phyloP scores from a whole-genome alignment of 2,888 invertebrate species.

The Scotopteryx bipunctaria region DNA sequence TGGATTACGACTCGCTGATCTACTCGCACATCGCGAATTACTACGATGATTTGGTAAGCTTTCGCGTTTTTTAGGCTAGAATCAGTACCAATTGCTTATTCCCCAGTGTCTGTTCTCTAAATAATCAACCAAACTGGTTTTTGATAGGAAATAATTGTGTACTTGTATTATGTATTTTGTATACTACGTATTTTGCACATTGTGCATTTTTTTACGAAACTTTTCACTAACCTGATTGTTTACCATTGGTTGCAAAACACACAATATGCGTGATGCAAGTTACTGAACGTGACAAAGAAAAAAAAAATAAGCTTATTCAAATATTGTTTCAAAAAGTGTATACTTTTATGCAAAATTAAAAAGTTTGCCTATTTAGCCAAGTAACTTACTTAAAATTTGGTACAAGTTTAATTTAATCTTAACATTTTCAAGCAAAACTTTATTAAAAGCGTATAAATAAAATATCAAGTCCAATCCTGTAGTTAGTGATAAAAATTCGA shows the following conservation, averaged over 20 bases:
- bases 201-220: too few species aligned
- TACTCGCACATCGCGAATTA: constrained; percentile 85
- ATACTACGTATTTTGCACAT: too few species aligned
- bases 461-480: constrained; percentile 21
- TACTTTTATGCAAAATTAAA: constrained; percentile 1
- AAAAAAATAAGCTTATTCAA: not conserved
- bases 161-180: too few species aligned
- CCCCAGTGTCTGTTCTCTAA: too few species aligned
- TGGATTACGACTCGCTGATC: constrained; percentile 87
- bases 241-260: not conserved
- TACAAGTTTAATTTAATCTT: constrained; percentile 20
- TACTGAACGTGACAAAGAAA: not conserved
- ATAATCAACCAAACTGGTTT: too few species aligned
- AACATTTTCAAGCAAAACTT: constrained; percentile 22
- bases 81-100: not conserved
- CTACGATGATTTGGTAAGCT: constrained; percentile 83
- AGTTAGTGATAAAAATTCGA: constrained; percentile 37
- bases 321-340: not conserved
- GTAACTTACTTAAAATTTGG: constrained; percentile 17
- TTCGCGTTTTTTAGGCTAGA: constrained; percentile 1
- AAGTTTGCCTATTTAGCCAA: constrained; percentile 13
- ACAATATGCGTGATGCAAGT: too few species aligned
- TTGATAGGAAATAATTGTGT: too few species aligned
- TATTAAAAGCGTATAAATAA: constrained; percentile 24
- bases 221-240: too few species aligned